Percentiles rank a stretch among this genome's conserved stretches.
Conservation (phyloP, 2,113 vertebrate species). For the Empidonax traillii region DNA sequence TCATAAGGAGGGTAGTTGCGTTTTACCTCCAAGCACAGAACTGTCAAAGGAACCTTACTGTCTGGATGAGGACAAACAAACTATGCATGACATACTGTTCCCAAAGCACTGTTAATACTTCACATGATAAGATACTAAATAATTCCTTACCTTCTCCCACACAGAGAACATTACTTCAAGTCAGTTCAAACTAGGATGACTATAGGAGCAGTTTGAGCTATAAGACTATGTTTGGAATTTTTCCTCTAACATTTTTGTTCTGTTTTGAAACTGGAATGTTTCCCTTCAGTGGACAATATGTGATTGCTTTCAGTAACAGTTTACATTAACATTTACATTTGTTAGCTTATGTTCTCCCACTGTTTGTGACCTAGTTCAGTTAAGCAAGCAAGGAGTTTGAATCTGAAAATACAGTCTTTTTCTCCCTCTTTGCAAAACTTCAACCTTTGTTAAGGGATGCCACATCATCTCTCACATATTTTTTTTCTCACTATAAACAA, state of each 20-base stretch:
- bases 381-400: not conserved
- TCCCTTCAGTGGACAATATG: conserved; percentile 4
- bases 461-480: not conserved
- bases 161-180: not conserved
- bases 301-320: conserved; percentile 23
- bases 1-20: not conserved
- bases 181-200: not conserved
- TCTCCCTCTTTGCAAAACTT: not conserved
- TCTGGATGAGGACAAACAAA: conserved; percentile 1
- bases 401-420: not conserved
- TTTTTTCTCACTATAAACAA: not conserved
- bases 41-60: not conserved
- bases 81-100: not conserved
- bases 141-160: conserved; percentile 8
- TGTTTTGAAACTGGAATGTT: conserved; percentile 23
- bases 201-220: not conserved
- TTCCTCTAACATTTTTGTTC: not conserved
- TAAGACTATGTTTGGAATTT: conserved; percentile 11
- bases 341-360: conserved; percentile 9
- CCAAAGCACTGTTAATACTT: not conserved
- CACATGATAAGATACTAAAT: not conserved
- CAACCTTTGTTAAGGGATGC: not conserved
- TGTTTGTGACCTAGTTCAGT: conserved; percentile 9
- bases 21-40: not conserved
- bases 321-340: conserved; percentile 39